Evolutionary conservation across 2,888 invertebrate species (phyloP).

Genomic region (Archaeoteleia sp.): DNA sequence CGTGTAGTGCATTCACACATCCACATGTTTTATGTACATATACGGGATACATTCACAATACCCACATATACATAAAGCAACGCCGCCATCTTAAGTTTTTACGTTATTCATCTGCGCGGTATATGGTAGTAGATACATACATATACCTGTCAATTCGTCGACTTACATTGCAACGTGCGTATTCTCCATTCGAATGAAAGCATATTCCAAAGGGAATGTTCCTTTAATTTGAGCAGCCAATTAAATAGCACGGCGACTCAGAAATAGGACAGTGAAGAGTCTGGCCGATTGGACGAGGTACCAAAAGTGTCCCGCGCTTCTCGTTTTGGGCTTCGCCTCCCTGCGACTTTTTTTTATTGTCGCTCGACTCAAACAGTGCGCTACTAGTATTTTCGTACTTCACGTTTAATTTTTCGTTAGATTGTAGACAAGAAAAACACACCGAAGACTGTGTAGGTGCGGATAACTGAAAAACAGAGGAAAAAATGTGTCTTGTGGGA

Average conservation of each 20-base stretch:
- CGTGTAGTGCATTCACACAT: no score
- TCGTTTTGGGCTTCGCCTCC: conserved; percentile 28
- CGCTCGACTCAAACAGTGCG: no score
- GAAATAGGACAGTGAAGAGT: conserved; percentile 28
- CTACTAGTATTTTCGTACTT: no score
- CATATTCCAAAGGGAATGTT: conserved; percentile 11
- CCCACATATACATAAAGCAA: conserved; percentile 22
- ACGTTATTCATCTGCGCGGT: conserved; percentile 49
- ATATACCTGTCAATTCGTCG: conserved; percentile 39
- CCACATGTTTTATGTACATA: no score
- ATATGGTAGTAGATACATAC: conserved; percentile 42
- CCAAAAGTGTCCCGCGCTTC: conserved; percentile 40
- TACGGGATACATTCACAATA: no score
- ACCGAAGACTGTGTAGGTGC: no score
- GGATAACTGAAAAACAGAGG: no score
- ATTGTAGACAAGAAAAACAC: no score
- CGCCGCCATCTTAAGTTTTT: conserved; percentile 48
- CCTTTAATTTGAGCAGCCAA: conserved; percentile 6
- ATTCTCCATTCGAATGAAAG: conserved; percentile 26
- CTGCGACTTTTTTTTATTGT: conserved; percentile 30
- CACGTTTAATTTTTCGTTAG: no score
- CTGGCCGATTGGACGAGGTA: conserved; percentile 11
- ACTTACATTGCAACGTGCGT: conserved; percentile 31
- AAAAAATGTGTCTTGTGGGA: no score
- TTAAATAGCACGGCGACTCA: conserved; percentile 11